Conservation (phyloP, 2,797 vertebrate species). For the Schizothorax lantsangensis region DNA sequence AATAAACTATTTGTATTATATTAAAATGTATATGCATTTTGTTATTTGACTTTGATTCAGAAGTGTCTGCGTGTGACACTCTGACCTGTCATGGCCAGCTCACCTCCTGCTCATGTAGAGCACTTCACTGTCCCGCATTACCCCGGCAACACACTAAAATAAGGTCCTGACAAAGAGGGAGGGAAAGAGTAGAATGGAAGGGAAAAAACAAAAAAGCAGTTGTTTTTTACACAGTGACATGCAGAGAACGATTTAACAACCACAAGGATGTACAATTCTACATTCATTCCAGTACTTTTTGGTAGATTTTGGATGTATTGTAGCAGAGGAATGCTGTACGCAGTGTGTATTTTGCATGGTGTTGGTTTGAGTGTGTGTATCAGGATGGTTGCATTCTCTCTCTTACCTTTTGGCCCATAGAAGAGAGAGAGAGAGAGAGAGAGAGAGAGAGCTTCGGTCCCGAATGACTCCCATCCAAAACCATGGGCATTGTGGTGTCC, state of each 20-base stretch:
- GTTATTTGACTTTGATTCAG: not conserved
- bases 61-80: conserved; percentile 50
- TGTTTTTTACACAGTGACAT: conserved; percentile 42
- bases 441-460: conserved; percentile 53
- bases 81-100: conserved; percentile 75
- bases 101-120: conserved; percentile 66
- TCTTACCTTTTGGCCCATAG: conserved; percentile 59
- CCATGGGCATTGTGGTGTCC: conserved; percentile 73
- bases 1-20: not conserved
- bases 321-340: not conserved
- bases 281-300: not conserved
- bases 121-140: conserved; percentile 67
- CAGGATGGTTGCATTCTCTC: conserved; percentile 44
- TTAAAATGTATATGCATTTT: not conserved
- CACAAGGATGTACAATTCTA: conserved; percentile 9
- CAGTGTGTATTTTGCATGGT: not conserved
- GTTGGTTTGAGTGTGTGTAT: conserved; percentile 1
- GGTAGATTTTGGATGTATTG: not conserved
- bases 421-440: conserved; percentile 62
- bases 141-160: conserved; percentile 72
- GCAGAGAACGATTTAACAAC: conserved; percentile 17
- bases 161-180: conserved; percentile 52
- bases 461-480: conserved; percentile 64
- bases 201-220: conserved; percentile 42
- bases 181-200: conserved; percentile 53